phyloP scores from a whole-genome alignment of 2,113 vertebrate genomes.

The Dermatemys mawii region DNA sequence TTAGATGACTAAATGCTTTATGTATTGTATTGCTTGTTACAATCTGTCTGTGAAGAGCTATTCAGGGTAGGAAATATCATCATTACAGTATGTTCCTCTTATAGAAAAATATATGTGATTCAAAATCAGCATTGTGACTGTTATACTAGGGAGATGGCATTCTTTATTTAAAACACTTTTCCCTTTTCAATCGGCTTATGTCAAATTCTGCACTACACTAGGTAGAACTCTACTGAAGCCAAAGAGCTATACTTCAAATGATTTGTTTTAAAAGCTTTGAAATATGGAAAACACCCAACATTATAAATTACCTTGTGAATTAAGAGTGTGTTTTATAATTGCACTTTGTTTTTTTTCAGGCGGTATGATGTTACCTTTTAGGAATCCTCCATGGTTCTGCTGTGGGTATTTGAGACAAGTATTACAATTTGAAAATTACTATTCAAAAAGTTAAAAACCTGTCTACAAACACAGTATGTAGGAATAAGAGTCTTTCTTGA shows the following conservation, averaged over 20 bases:
- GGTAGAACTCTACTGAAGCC: neutral
- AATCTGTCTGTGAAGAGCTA: no score
- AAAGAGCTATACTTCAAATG: neutral
- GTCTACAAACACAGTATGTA: neutral
- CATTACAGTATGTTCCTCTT: no score
- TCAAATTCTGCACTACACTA: neutral
- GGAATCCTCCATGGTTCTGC: neutral
- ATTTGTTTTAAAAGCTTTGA: neutral
- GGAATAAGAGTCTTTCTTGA: neutral
- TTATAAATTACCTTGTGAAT: fast-evolving
- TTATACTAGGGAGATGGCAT: no score
- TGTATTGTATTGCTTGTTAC: no score
- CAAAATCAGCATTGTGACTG: no score
- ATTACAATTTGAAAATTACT: neutral
- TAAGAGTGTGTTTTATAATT: neutral
- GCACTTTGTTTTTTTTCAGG: neutral
- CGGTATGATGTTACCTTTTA: neutral
- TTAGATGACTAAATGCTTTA: no score
- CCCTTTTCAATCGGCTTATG: neutral
- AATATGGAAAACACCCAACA: neutral
- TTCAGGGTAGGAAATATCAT: no score
- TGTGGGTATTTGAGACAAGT: fast-evolving
- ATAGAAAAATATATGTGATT: no score
- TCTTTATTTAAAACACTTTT: no score
- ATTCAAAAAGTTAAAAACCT: neutral